Percentiles rank a stretch among this genome's conserved stretches.
phyloP scores from a whole-genome alignment of 2,797 vertebrate genomes.

The Anabas testudineus region DNA sequence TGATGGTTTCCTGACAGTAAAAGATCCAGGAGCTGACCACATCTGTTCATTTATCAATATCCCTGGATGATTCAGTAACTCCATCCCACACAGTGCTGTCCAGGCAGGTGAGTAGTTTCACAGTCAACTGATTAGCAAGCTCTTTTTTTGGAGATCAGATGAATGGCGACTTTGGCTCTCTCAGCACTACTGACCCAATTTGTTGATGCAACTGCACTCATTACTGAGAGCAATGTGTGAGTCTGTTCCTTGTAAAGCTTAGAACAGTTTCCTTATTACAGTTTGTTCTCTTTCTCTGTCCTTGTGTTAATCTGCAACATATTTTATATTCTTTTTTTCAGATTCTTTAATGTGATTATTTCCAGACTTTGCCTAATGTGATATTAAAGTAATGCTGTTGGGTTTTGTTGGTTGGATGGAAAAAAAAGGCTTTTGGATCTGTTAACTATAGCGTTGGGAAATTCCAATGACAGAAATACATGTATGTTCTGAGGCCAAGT shows the following conservation, averaged over 20 bases:
- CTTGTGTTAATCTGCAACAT: not conserved
- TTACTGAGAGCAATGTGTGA: slow-evolving; percentile 7
- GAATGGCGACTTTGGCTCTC: slow-evolving; percentile 18
- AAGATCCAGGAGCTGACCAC: no score
- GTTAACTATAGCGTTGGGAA: no score
- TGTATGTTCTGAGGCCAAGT: no score
- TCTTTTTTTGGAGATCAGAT: slow-evolving; percentile 24
- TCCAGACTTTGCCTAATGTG: not conserved
- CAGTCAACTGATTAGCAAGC: slow-evolving; percentile 2
- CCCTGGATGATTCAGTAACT: no score
- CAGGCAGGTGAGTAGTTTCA: not conserved
- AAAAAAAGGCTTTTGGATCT: no score
- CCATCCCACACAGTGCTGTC: no score
- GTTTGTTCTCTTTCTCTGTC: not conserved
- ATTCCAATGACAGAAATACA: no score
- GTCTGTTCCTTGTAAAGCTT: not conserved
- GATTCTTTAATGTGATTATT: not conserved
- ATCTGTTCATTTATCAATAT: no score
- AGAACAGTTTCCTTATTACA: not conserved
- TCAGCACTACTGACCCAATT: slow-evolving; percentile 49
- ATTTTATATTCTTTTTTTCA: no score
- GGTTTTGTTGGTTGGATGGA: not conserved
- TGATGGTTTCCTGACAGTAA: no score
- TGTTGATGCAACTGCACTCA: not conserved
- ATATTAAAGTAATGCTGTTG: not conserved